phyloP scores from a whole-genome alignment of 2,113 vertebrate species.

The Mungos mungo region DNA sequence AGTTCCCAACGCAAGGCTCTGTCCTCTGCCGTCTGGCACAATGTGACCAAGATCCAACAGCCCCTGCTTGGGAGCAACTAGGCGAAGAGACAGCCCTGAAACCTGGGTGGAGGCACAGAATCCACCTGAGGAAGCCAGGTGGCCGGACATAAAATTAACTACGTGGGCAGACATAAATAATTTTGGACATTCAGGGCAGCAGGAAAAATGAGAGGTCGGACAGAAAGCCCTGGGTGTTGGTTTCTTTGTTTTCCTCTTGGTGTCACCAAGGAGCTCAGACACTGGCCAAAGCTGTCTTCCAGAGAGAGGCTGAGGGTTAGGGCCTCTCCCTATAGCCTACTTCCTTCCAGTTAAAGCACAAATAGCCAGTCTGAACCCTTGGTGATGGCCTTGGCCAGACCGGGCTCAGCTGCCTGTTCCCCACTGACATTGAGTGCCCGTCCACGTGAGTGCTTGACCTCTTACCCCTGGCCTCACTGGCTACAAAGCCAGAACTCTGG shows the following conservation, averaged over 20 bases:
- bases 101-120: neutral
- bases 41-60: neutral
- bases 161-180: neutral
- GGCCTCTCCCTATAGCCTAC: neutral
- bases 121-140: neutral
- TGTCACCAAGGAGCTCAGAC: neutral
- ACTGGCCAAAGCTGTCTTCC: neutral
- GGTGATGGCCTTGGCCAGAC: neutral
- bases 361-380: neutral
- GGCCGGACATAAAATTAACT: neutral
- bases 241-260: neutral
- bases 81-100: neutral
- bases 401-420: neutral
- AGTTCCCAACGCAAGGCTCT: neutral
- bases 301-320: neutral
- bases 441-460: neutral
- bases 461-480: neutral
- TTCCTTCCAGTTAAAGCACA: constrained; percentile 16
- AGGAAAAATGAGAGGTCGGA: neutral
- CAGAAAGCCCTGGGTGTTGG: neutral
- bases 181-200: neutral
- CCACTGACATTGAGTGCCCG: neutral
- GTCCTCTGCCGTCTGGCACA: neutral
- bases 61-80: neutral
- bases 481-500: neutral